phyloP scores from a whole-genome alignment of 2,888 invertebrate species.

The Siphonodentalium dalli region DNA sequence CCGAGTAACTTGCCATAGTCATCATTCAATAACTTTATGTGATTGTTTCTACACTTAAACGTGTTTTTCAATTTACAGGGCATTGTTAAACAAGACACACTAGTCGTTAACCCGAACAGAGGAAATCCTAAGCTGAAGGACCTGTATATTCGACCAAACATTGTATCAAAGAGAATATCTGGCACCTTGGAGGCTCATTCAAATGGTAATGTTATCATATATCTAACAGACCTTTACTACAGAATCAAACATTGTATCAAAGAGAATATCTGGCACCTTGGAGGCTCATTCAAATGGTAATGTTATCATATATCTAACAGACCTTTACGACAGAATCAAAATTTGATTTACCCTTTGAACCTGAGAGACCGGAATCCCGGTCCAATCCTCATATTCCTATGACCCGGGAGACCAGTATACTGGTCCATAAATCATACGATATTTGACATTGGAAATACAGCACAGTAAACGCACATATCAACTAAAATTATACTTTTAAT shows the following conservation, averaged over 20 bases:
- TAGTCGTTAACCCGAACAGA: constrained; percentile 91
- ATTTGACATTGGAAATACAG: too few species aligned
- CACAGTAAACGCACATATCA: too few species aligned
- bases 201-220: constrained; percentile 73
- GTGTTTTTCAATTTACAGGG: constrained; percentile 66
- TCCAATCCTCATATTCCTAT: constrained; percentile 80
- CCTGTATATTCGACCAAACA: constrained; percentile 97
- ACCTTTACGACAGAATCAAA: constrained; percentile 97
- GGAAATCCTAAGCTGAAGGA: constrained; percentile 98
- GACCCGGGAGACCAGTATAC: too few species aligned
- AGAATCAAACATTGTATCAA: constrained; percentile 95
- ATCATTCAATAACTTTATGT: too few species aligned
- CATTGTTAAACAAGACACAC: constrained; percentile 96
- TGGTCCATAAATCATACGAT: too few species aligned
- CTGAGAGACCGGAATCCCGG: constrained; percentile 83
- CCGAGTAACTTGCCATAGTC: too few species aligned
- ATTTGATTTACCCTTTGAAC: constrained; percentile 89
- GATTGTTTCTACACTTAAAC: too few species aligned
- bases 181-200: constrained; percentile 86
- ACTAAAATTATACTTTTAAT: too few species aligned
- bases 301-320: constrained; percentile 76
- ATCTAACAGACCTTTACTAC: constrained; percentile 96
- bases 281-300: constrained; percentile 94
- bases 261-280: constrained; percentile 76
- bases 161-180: constrained; percentile 86